Conservation (phyloP, 2,888 invertebrate species). For the Morpho helenor region DNA sequence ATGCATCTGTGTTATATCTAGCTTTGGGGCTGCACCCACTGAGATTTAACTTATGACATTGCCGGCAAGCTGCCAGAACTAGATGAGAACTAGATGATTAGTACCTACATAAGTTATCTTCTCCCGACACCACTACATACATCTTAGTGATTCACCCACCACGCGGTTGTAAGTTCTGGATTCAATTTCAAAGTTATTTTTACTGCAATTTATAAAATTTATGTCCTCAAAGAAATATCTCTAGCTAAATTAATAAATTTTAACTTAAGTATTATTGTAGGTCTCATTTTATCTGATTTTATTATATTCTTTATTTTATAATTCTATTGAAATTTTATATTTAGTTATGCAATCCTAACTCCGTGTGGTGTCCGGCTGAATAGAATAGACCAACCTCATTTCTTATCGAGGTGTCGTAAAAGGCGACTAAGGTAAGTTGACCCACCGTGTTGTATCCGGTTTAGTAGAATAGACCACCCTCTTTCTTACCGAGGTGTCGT, state of each 20-base stretch:
- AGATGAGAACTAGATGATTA: constrained; percentile 50
- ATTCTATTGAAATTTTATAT: too few species aligned
- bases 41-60: constrained; percentile 58
- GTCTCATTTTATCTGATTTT: neutral
- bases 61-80: constrained; percentile 57
- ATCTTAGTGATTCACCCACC: constrained; percentile 27
- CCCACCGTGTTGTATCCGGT: too few species aligned
- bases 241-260: neutral
- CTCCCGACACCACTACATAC: constrained; percentile 34
- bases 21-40: constrained; percentile 45
- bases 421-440: too few species aligned
- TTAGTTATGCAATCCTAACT: too few species aligned
- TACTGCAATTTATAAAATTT: constrained; percentile 63
- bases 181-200: constrained; percentile 45
- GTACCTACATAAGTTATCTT: constrained; percentile 46
- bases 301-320: too few species aligned
- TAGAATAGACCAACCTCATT: too few species aligned
- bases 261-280: neutral
- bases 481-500: too few species aligned
- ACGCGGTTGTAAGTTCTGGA: constrained; percentile 32
- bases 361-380: too few species aligned
- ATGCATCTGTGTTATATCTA: constrained; percentile 39
- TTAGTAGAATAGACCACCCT: too few species aligned
- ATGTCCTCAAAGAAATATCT: constrained; percentile 41
- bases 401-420: too few species aligned